A percentile compares a stretch with the other conserved stretches of the same genome.
Evolutionary conservation across 1,140 invertebrate genomes (phyloP).

Genomic region (Leucophenga varia): DNA sequence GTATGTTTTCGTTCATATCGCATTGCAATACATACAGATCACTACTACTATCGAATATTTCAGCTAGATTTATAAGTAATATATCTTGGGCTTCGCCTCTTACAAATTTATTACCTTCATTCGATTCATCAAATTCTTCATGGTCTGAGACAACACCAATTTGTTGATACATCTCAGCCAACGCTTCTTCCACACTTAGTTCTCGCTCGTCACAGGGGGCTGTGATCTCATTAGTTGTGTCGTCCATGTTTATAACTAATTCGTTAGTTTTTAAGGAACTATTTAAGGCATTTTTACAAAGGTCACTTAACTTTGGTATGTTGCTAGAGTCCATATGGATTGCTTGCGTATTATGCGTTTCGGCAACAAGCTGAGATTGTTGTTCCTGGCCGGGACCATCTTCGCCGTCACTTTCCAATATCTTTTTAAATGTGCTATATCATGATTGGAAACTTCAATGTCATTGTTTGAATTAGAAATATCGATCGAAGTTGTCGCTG

Average conservation of each 20-base stretch:
- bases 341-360: not conserved
- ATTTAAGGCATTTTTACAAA: conserved; percentile 56
- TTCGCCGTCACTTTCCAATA: conserved; percentile 38
- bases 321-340: no score
- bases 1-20: conserved; percentile 53
- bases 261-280: conserved; percentile 46
- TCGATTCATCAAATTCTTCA: conserved; percentile 31
- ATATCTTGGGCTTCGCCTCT: conserved; percentile 31
- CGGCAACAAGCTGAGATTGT: conserved; percentile 2
- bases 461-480: conserved; percentile 28
- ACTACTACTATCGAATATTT: conserved; percentile 48
- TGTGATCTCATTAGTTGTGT: no score
- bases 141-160: conserved; percentile 38
- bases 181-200: conserved; percentile 47
- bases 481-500: not conserved
- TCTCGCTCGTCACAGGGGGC: conserved; percentile 24
- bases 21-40: conserved; percentile 52
- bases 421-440: conserved; percentile 46
- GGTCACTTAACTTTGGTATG: conserved; percentile 56
- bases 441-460: conserved; percentile 38
- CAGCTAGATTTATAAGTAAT: conserved; percentile 44
- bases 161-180: conserved; percentile 52
- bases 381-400: conserved; percentile 14
- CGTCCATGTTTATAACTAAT: conserved; percentile 23
- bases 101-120: conserved; percentile 1